These are phyloP conservation scores for Eulemur macaco DNA, from an alignment of 2,113 vertebrate genomes.

Conservation along the genomic window DNA sequence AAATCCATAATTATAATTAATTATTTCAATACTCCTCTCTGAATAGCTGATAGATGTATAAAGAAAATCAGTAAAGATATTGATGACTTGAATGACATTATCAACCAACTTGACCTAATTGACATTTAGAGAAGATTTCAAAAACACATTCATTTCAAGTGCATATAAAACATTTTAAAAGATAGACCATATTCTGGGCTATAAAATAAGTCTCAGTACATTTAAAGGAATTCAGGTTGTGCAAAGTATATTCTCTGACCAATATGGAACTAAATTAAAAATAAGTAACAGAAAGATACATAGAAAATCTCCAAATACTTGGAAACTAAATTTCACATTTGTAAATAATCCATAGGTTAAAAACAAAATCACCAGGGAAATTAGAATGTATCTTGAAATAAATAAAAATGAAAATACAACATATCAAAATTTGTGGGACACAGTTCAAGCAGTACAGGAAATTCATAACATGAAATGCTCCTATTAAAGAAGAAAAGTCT, in stretches of 20 bases:
- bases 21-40: neutral
- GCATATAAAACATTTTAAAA: neutral
- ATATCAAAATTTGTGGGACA: neutral
- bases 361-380: neutral
- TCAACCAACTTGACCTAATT: neutral
- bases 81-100: neutral
- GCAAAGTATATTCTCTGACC: neutral
- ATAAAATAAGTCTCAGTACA: neutral
- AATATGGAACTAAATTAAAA: neutral
- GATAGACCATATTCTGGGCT: neutral
- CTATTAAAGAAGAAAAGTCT: neutral
- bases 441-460: neutral
- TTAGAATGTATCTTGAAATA: neutral
- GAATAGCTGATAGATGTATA: neutral
- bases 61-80: neutral
- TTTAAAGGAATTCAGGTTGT: neutral
- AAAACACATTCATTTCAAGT: neutral
- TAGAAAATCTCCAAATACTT: neutral
- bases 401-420: conserved; percentile 6
- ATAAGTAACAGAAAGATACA: neutral
- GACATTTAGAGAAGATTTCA: neutral
- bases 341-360: neutral
- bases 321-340: neutral
- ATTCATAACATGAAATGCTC: neutral
- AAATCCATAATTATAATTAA: neutral